Base-by-base conservation (phyloP, 2,113 vertebrate species). In the Dicentrarchus labrax region DNA sequence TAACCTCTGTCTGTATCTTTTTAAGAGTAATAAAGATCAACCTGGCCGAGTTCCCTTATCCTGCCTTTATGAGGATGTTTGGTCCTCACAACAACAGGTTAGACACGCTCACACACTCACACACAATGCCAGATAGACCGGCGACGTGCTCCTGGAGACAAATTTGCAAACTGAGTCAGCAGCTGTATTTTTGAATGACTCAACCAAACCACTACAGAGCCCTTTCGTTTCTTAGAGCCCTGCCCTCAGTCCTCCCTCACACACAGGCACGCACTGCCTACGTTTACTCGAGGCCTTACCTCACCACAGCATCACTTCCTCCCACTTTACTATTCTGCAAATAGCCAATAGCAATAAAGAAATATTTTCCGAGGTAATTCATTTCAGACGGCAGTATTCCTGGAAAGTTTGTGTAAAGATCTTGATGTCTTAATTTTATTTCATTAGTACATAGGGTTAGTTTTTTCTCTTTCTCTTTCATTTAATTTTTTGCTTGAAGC, bases 81-180 rank as follows among this genome's bases (percentile, higher is more conserved):
- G 8, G n/a, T 60, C 56, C 39, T 67, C 72, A 75, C 39, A 77
- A 53, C 22, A 80, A 64, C 64, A 77, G 72, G 24, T 72, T 39
- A 72, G 24, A 76, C 36, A 74, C 5, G 21, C 41, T 62, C 30
- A 64, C 43, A 67, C 45, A 77, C 5, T 15, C 43, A 66, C 3
- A 53, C 17, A 56, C 53, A 70, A 77, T 70, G 60, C 75, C 75
- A 75, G 71, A 82, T 24, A 65, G 15, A 64, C 53, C 67, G 75
- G 53, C 30, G 51, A 77, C 60, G 50, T 90, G 13, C 83, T 92
- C 66, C 69, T 62, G 61, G 81, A 92, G 75, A 75, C 72, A 54
- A 85, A 84, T 88, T 90, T 90, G 74, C 78, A 82, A 84, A 90
- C 83, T 93, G 91, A 94, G 88, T 94, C 93, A 94, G 89, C 90